Evolutionary conservation across 2,797 vertebrate genomes (phyloP).

Genomic region (Miichthys miiuy): DNA sequence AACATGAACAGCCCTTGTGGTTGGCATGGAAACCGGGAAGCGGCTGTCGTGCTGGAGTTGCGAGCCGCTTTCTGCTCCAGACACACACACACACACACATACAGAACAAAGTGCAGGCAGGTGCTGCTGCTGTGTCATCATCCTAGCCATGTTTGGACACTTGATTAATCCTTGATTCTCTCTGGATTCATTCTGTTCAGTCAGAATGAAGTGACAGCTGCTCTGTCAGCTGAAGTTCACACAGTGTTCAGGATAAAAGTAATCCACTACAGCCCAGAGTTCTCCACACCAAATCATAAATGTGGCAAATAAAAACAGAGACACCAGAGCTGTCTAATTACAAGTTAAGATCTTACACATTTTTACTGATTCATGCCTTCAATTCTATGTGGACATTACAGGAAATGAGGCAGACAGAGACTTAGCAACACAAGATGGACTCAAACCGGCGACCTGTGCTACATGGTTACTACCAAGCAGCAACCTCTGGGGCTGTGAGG

Average conservation of each 20-base stretch:
- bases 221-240: slow-evolving; percentile 40
- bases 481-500: no score
- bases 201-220: slow-evolving; percentile 55
- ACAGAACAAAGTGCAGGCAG: slow-evolving; percentile 52
- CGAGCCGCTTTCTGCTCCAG: slow-evolving; percentile 51
- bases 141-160: slow-evolving; percentile 33
- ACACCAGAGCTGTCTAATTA: not conserved
- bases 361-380: not conserved
- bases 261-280: slow-evolving; percentile 37
- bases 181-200: slow-evolving; percentile 33
- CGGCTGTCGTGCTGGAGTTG: slow-evolving; percentile 68
- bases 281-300: not conserved
- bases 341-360: not conserved
- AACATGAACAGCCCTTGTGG: slow-evolving; percentile 74
- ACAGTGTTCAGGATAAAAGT: slow-evolving; percentile 30
- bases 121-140: slow-evolving; percentile 62
- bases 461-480: no score
- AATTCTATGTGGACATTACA: not conserved
- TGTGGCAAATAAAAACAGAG: slow-evolving; percentile 3
- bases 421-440: not conserved
- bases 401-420: not conserved
- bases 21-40: slow-evolving; percentile 85
- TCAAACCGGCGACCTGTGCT: not conserved
- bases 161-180: slow-evolving; percentile 58
- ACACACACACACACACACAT: slow-evolving; percentile 31